Base-by-base conservation (phyloP, 2,888 invertebrate genomes). In the Dascillus cervinus region DNA sequence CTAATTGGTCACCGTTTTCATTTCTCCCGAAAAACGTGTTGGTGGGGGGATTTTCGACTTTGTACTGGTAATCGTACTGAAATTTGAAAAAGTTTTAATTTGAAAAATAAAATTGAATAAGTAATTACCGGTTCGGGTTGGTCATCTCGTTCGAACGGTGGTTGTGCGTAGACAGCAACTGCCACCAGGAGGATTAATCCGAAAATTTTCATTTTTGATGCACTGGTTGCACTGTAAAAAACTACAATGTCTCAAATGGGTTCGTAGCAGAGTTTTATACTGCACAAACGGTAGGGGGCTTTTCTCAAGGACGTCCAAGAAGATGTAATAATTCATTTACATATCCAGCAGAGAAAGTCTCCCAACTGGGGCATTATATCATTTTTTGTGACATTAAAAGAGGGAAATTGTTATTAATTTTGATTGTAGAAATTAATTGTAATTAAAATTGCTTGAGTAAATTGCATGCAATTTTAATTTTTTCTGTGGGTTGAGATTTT, bases 21-120 rank as follows among this genome's bases (percentile, higher is more conserved):
- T 76, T 77, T 40, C 79, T 78, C 5, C 80, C 80, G 59, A 77
- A 81, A 64, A 71, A 79, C 24, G 78, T 71, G 34, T 73, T 68
- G 44, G 78, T 77, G 48, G 78, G 77, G 44, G 74, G 71, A 56
- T 81, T 80, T 55, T 81, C 79, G 13, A 83, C 82, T 62, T 79
- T 79, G 60, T 80, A 83, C 61, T 79, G 72, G 63, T 77, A 82
- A 58, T 79, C 75, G 52, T 81, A 82, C 82, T 82, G 68, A 37
- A 63, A 60, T 41, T 38, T 21, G 8, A 26, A 12, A 26, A 10
- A 8, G n/a, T 21, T 9, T 11, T 11, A 4, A 11, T 11, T 22
- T 11, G 19, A n/a, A 20, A 13, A 11, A 42, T 13, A 10, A 11
- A 26, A n/a, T n/a, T 21, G 8, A 12, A 29, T 26, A 34, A 34